phyloP scores from a whole-genome alignment of 2,888 invertebrate species.

The Lysandra coridon region DNA sequence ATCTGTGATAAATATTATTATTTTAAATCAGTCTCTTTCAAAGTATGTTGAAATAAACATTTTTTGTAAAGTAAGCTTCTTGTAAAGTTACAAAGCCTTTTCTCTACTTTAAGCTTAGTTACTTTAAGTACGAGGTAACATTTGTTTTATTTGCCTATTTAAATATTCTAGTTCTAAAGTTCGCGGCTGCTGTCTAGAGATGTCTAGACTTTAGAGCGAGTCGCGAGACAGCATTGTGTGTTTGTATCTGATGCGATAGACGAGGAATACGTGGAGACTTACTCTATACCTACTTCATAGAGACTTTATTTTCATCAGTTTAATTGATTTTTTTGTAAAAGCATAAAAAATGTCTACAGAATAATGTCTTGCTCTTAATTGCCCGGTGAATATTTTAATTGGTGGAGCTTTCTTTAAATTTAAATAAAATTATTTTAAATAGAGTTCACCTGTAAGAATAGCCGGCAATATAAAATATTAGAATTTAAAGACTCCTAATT shows the following conservation, averaged over 20 bases:
- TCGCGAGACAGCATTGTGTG: not conserved
- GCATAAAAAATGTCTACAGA: too few relatives aligned
- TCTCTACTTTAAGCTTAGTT: not conserved
- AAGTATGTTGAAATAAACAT: not conserved
- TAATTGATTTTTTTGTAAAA: too few relatives aligned
- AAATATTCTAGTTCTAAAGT: not conserved
- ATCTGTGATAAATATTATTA: not conserved
- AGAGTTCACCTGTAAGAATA: not conserved
- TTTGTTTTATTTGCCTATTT: not conserved
- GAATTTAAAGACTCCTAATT: not conserved
- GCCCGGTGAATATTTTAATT: too few relatives aligned
- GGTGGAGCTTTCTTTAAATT: too few relatives aligned
- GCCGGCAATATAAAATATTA: not conserved
- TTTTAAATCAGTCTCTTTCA: not conserved
- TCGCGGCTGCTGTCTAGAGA: not conserved
- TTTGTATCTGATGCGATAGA: not conserved
- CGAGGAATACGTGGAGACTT: too few relatives aligned
- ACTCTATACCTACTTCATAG: too few relatives aligned
- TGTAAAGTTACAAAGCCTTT: too few relatives aligned
- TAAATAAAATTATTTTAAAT: too few relatives aligned
- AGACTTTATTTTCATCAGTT: too few relatives aligned
- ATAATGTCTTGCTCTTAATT: not conserved
- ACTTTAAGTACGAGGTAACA: not conserved
- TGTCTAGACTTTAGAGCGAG: constrained; percentile 10
- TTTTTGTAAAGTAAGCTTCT: too few relatives aligned